These are phyloP conservation scores for Daphoenositta chrysoptera DNA, from an alignment of 2,113 vertebrate genomes.

Conservation along the genomic window DNA sequence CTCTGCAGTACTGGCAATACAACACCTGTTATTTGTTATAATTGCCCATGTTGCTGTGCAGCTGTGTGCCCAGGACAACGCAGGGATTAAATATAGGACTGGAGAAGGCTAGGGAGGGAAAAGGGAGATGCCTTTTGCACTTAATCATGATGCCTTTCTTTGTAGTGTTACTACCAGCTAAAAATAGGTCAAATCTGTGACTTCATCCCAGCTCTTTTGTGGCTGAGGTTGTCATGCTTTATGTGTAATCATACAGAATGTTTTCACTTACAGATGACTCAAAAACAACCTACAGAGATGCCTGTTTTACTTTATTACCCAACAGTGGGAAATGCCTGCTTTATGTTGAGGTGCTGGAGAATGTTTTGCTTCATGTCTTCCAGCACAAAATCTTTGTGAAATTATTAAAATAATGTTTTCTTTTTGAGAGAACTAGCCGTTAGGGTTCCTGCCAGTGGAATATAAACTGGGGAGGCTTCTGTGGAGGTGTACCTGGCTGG, in stretches of 20 bases:
- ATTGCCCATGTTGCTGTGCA: fast-evolving
- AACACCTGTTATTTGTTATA: not conserved
- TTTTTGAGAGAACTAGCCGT: not conserved
- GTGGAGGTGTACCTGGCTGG: not conserved
- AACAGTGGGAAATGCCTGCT: not conserved
- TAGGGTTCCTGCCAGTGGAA: not conserved
- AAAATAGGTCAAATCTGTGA: not conserved
- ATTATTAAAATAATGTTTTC: not conserved
- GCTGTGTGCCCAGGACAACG: not conserved
- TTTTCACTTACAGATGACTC: not conserved
- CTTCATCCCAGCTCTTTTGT: not conserved
- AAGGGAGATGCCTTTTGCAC: not conserved
- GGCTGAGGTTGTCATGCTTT: not conserved
- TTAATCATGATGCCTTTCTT: not conserved
- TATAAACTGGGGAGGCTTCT: not conserved
- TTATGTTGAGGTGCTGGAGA: not conserved
- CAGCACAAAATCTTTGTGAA: not conserved
- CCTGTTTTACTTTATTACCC: not conserved
- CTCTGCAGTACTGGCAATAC: not conserved
- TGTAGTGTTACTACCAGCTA: not conserved
- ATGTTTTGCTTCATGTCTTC: not conserved
- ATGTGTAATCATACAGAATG: not conserved
- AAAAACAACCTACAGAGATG: fast-evolving
- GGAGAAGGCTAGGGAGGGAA: not conserved
- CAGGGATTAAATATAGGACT: not conserved